Base-by-base conservation (phyloP, 2,888 invertebrate species). In the Drosophila rellima region DNA sequence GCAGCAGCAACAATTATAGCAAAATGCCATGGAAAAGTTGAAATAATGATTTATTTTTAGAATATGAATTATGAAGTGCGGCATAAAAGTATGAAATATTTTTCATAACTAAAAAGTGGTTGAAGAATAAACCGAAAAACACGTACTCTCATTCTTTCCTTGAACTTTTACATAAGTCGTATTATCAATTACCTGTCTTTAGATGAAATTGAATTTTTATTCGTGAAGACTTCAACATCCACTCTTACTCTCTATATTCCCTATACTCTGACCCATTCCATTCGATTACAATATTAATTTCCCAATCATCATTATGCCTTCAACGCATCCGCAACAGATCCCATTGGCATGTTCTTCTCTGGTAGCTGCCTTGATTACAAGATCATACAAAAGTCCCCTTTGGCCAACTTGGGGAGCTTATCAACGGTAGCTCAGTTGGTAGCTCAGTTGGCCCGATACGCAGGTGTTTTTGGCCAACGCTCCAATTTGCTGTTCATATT, bases 401-500 rank as follows among this genome's bases (percentile, higher is more conserved):
- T 40, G 62, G 54, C 56, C 13, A 67, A 47, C 52, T 63, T 74
- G 45, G 71, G 57, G 48, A 80, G 52, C 54, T 63, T 76, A 68
- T 76, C 77, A 70, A 81, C 79, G 65, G 81, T 84, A 81, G 81
- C 88, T n/a, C n/a, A n/a, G n/a, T n/a, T 40, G 55, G 44, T 26
- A 33, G 52, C 40, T 54, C 61, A 66, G 63, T 45, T 51, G 56
- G 17, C 44, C 13, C 44, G 8, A 63, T 59, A 48, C 57, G 83
- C 82, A 82, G 88, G 82, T 82, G 82, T 82, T 88, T 88, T 87
- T 77, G 79, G 79, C 78, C 69, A 76, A 70, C 80, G 83, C 67
- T 70, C 83, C 89, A 88, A 82, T 88, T 86, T 86, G 89, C 77
- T 75, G 69, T 62, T 69, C 81, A 83, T 80, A 86, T 82, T 82